phyloP scores from a whole-genome alignment of 1,140 invertebrate genomes.

The Paraescarpia echinospica region DNA sequence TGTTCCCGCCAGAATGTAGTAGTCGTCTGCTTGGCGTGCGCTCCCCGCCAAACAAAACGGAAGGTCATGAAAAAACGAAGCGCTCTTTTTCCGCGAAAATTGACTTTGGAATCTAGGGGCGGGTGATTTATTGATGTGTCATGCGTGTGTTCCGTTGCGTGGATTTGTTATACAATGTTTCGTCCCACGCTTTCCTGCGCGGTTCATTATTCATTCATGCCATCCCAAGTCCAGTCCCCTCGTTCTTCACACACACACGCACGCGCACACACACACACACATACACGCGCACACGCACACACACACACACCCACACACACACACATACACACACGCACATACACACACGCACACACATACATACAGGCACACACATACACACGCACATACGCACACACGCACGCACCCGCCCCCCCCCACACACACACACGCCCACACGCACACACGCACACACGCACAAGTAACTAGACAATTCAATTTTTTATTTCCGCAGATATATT shows the following conservation, averaged over 20 bases:
- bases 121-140: neutral
- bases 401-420: too few relatives aligned
- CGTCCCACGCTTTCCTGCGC: neutral
- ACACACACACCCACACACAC: too few relatives aligned
- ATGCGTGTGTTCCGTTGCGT: neutral
- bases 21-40: neutral
- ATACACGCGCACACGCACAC: neutral
- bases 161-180: neutral
- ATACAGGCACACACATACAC: neutral
- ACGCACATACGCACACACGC: neutral
- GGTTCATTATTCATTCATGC: neutral
- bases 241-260: neutral
- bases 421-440: neutral
- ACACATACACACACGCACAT: neutral
- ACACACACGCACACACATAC: neutral
- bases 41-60: neutral
- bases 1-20: neutral
- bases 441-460: neutral
- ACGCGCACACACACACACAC: neutral
- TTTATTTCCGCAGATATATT: too few relatives aligned
- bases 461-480: too few relatives aligned
- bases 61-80: neutral
- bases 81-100: neutral
- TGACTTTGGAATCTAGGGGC: neutral
- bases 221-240: neutral